Evolutionary conservation across 1,140 invertebrate species (phyloP).

Genomic region (Zaprionus ghesquierei): DNA sequence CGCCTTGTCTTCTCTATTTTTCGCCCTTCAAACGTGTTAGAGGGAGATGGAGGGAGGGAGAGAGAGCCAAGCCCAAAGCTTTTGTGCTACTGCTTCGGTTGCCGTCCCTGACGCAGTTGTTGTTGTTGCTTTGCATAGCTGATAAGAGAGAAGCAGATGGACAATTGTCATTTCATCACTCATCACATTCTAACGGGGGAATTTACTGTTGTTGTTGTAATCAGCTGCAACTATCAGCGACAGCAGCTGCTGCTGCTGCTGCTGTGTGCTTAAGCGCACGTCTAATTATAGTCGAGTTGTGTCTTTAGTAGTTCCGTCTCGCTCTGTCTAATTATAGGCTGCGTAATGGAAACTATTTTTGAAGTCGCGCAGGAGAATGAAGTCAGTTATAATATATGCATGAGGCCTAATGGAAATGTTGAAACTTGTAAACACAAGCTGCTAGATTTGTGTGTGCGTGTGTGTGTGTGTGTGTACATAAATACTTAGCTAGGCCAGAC

Average conservation of each 20-base stretch:
- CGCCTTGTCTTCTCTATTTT: slow-evolving; percentile 34
- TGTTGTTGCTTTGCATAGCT: background rate
- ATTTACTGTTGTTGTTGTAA: slow-evolving; percentile 46
- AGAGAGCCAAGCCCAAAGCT: background rate
- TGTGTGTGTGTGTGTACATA: background rate
- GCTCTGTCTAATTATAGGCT: slow-evolving; percentile 66
- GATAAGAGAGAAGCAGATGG: background rate
- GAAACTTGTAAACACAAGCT: slow-evolving; percentile 61
- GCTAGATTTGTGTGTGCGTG: background rate
- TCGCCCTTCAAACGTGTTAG: slow-evolving; percentile 8
- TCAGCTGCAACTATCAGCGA: slow-evolving; percentile 54
- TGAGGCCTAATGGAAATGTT: slow-evolving; percentile 70
- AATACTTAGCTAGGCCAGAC: slow-evolving; percentile 18
- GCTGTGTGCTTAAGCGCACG: slow-evolving; percentile 3
- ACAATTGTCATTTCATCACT: slow-evolving; percentile 44
- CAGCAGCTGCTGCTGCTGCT: slow-evolving; percentile 35
- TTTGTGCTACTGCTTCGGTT: background rate
- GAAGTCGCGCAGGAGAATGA: slow-evolving; percentile 38
- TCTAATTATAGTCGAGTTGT: slow-evolving; percentile 62
- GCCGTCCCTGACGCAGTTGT: background rate
- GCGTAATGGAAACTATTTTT: slow-evolving; percentile 73
- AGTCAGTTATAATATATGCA: slow-evolving; percentile 77
- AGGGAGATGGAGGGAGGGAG: background rate
- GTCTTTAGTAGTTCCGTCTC: background rate
- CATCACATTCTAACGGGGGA: slow-evolving; percentile 43